phyloP scores from a whole-genome alignment of 2,113 vertebrate species.

The Cyanoramphus novaezelandiae region DNA sequence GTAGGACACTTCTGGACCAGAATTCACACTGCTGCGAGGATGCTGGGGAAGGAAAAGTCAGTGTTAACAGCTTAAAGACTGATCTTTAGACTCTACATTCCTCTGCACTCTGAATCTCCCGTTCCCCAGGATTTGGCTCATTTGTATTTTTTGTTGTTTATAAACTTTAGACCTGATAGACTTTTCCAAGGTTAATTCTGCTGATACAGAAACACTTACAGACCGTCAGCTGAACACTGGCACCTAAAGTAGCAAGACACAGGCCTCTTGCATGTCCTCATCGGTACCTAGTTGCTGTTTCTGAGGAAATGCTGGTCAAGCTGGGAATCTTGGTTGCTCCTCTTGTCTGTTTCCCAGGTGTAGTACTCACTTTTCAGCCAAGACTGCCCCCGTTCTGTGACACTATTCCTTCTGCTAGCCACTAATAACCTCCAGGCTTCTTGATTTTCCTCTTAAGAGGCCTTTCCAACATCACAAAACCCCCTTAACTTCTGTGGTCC shows the following conservation, averaged over 20 bases:
- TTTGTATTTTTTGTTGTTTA: not conserved
- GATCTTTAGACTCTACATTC: not conserved
- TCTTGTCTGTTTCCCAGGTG: not conserved
- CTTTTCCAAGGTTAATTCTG: not conserved
- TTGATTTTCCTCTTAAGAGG: not conserved
- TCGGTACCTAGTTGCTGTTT: not conserved
- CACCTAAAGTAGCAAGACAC: not conserved
- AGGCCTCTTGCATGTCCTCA: rapidly evolving
- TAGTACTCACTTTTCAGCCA: not conserved
- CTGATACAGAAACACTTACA: not conserved
- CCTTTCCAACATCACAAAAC: not conserved
- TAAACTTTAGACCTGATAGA: not conserved
- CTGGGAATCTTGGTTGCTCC: not conserved
- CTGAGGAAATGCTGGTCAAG: not conserved
- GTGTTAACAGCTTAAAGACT: not conserved
- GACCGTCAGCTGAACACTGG: not conserved
- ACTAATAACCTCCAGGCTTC: not conserved
- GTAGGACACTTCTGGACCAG: not conserved
- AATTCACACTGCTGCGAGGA: constrained; percentile 48
- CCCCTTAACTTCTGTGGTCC: not conserved
- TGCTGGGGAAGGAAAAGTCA: constrained; percentile 67
- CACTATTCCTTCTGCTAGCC: not conserved
- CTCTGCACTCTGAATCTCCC: not conserved
- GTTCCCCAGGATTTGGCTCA: not conserved
- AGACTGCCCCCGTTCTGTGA: not conserved